phyloP scores from a whole-genome alignment of 1,140 invertebrate genomes.

The Xylocopa sonorina region DNA sequence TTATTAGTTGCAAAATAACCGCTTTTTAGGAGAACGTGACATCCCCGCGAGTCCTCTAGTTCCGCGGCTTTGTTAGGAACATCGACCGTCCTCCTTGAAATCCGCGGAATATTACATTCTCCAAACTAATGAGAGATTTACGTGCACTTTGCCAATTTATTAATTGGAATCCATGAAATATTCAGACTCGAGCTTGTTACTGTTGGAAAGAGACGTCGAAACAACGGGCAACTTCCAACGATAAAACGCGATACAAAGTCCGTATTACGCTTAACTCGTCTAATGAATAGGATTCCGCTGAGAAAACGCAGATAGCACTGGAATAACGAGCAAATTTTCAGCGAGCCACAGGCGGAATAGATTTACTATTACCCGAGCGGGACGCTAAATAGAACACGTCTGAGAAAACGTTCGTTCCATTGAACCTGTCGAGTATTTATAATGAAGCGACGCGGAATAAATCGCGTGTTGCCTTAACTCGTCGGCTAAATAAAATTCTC shows the following conservation, averaged over 20 bases:
- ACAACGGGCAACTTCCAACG: neutral
- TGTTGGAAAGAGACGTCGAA: neutral
- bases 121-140: too few species aligned
- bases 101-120: neutral
- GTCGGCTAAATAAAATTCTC: conserved; percentile 13
- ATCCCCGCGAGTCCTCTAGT: neutral
- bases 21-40: conserved; percentile 35
- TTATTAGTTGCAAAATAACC: conserved; percentile 36
- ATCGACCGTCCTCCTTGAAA: too few species aligned
- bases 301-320: conserved; percentile 5
- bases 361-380: neutral
- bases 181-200: neutral
- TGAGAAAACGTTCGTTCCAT: neutral
- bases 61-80: neutral
- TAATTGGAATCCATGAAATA: too few species aligned
- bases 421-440: neutral
- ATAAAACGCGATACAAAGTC: neutral
- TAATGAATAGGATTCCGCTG: neutral
- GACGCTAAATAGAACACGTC: neutral
- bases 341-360: neutral
- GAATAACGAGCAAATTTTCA: conserved; percentile 4
- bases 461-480: conserved; percentile 2
- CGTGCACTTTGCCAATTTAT: neutral
- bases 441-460: neutral
- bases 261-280: neutral